Percentiles rank a stretch among this genome's conserved stretches.
Evolutionary conservation across 2,113 vertebrate genomes (phyloP).

Genomic region (Excalfactoria chinensis): DNA sequence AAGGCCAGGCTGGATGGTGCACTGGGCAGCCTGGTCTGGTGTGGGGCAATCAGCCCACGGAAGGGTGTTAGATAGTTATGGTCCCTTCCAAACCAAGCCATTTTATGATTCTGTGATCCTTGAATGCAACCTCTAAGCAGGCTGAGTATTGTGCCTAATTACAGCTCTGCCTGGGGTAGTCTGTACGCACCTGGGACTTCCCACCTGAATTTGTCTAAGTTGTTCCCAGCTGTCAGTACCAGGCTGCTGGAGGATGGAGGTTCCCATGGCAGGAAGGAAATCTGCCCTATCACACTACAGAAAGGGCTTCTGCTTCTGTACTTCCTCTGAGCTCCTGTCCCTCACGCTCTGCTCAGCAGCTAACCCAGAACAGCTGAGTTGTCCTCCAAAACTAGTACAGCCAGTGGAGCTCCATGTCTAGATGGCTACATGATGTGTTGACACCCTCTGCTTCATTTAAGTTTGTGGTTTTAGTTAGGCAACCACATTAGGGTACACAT

Average conservation of each 20-base stretch:
- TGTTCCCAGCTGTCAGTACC: neutral
- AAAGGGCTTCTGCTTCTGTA: neutral
- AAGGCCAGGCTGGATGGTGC: neutral
- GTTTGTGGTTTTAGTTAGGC: neutral
- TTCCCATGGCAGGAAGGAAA: neutral
- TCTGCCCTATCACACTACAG: accelerated
- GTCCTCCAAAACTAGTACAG: neutral
- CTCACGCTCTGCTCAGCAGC: neutral
- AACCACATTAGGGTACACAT: neutral
- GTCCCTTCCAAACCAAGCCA: neutral
- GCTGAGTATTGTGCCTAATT: neutral
- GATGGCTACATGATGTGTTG: neutral
- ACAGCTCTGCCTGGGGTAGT: neutral
- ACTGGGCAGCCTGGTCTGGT: neutral
- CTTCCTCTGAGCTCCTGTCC: neutral
- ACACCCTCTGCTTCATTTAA: neutral
- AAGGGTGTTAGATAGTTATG: neutral
- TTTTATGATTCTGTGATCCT: neutral
- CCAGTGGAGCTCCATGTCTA: neutral
- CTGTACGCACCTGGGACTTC: neutral
- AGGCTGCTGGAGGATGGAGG: accelerated
- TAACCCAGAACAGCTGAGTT: neutral
- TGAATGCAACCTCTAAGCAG: neutral
- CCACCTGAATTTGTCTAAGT: neutral
- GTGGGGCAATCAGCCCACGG: neutral